Base-by-base conservation (phyloP, 2,113 vertebrate genomes). In the Oreocharis arfaki region DNA sequence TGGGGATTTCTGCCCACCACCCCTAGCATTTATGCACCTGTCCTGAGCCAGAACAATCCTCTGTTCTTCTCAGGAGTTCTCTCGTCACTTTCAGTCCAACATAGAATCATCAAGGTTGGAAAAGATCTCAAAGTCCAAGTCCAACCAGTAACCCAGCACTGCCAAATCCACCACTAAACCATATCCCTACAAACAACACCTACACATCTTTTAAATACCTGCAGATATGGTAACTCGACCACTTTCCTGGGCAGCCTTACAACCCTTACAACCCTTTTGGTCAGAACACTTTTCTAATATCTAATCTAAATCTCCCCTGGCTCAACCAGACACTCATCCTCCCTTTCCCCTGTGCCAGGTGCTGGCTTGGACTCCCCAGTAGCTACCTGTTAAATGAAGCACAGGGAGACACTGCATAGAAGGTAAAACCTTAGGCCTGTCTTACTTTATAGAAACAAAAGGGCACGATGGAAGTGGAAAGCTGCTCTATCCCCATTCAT, bases 181-280 rank as follows among this genome's bases (percentile, higher is more conserved):
- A 33, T 27, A 59, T 50, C 46, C 28, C 35, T 41, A 41, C 49
- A 49, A 39, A 50, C 30, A 26, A 26, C 19, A 59, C n/a, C 19
- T 75, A 57, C 22, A 13, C 8, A 9, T 21, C 46, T 41, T 50
- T 78, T 42, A n/a, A 52, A 39, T n/a, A 63, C 23, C 23, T 52
- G 18, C 42, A 35, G 28, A 24, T 26, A 57, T 23, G 44, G 24
- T 44, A 73, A 57, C 27, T 32, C 6, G 0, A n/a, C 28, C 39
- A 10, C 46, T 75, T 63, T 59, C 46, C 46, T 18, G 5, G 46
- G n/a, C 28, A 89, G 39, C 16, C n/a, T 60, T 75, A 11, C 23
- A 75, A n/a, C 10, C 28, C 11, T 60, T 59, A 60, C 46, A 82
- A 46, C 7, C 11, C 14, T 22, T 68, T 26, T 0, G 0, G 35